These are phyloP conservation scores for Oscheius onirici DNA, from an alignment of 2,888 invertebrate genomes.

Conservation along the genomic window DNA sequence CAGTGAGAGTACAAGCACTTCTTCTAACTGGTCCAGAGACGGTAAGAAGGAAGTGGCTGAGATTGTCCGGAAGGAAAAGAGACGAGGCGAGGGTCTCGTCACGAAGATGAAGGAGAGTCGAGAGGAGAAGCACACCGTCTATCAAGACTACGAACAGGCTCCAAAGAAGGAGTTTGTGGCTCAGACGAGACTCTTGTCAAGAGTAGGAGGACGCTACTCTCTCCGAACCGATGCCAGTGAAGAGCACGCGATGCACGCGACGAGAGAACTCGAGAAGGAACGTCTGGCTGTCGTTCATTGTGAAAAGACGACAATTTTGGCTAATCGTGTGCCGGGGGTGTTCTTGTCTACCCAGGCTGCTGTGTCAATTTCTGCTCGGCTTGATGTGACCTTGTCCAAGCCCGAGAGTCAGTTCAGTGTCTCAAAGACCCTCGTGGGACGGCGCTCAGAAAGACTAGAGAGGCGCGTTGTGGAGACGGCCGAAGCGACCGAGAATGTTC, in stretches of 20 bases:
- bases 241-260: conserved; percentile 42
- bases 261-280: conserved; percentile 46
- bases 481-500: conserved; percentile 53
- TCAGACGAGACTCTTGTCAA: background rate
- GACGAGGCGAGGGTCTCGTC: conserved; percentile 39
- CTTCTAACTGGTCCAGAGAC: conserved; percentile 31
- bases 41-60: conserved; percentile 28
- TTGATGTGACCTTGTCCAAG: conserved; percentile 11
- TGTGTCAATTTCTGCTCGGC: conserved; percentile 26
- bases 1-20: conserved; percentile 32
- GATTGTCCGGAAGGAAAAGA: conserved; percentile 42
- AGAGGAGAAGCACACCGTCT: conserved; percentile 50
- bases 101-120: conserved; percentile 40
- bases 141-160: conserved; percentile 40
- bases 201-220: conserved; percentile 44
- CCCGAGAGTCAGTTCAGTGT: conserved; percentile 11
- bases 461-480: conserved; percentile 51
- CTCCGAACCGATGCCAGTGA: conserved; percentile 65
- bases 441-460: conserved; percentile 36
- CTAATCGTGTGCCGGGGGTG: conserved; percentile 44
- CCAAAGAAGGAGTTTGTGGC: conserved; percentile 26
- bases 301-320: conserved; percentile 39
- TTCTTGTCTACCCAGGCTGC: conserved; percentile 40
- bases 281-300: conserved; percentile 41
- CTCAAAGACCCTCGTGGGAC: conserved; percentile 22